Evolutionary conservation across 1,140 invertebrate species (phyloP).

Genomic region (Propsilocerus akamusi): DNA sequence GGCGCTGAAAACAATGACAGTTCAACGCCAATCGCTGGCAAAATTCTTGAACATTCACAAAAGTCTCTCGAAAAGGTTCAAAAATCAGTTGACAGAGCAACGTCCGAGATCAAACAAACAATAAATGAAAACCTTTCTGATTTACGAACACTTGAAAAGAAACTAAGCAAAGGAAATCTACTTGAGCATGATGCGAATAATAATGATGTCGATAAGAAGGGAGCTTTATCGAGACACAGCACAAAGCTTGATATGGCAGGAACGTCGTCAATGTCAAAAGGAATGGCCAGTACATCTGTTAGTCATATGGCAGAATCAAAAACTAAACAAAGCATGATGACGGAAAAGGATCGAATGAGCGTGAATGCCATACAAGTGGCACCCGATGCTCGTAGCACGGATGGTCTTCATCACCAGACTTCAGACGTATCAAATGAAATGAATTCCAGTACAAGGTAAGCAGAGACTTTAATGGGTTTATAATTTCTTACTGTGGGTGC

Average conservation of each 20-base stretch:
- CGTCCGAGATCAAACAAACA: conserved; percentile 20
- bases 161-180: conserved; percentile 6
- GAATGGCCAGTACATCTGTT: too few relatives aligned
- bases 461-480: neutral
- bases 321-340: neutral
- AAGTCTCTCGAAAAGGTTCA: conserved; percentile 18
- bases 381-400: neutral
- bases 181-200: neutral
- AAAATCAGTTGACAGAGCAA: conserved; percentile 16
- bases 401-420: neutral
- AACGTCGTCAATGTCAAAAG: too few relatives aligned
- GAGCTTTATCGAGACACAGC: neutral
- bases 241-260: neutral
- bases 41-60: conserved; percentile 17
- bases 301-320: too few relatives aligned
- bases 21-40: conserved; percentile 8
- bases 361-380: neutral
- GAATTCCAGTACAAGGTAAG: conserved; percentile 1
- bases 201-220: neutral
- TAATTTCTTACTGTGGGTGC: neutral
- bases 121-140: conserved; percentile 20
- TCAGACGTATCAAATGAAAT: neutral
- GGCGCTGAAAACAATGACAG: neutral
- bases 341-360: neutral
- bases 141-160: conserved; percentile 17